These are phyloP conservation scores for Chelmon rostratus DNA, from an alignment of 2,797 vertebrate genomes.

Conservation along the genomic window DNA sequence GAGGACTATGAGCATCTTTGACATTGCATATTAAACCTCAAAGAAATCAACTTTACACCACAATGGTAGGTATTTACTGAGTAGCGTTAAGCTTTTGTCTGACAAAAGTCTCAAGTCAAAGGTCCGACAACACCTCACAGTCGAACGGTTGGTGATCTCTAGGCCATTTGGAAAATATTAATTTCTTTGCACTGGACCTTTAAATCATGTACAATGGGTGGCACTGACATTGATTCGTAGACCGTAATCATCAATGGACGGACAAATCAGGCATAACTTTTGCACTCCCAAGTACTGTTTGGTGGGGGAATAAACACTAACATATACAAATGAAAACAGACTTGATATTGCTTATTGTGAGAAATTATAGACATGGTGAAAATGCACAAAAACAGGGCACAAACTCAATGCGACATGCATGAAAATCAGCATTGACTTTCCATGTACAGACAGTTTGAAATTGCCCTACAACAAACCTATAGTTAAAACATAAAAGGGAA, in stretches of 20 bases:
- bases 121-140: background rate
- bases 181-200: slow-evolving; percentile 21
- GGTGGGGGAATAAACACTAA: background rate
- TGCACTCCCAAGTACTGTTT: slow-evolving; percentile 2
- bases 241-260: slow-evolving; percentile 16
- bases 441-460: slow-evolving; percentile 34
- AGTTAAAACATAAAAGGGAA: slow-evolving; percentile 35
- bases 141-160: background rate
- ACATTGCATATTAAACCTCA: slow-evolving; percentile 1
- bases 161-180: background rate
- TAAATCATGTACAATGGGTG: background rate
- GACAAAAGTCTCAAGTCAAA: background rate
- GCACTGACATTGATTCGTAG: background rate
- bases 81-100: background rate
- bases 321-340: slow-evolving; percentile 15
- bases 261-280: slow-evolving; percentile 28
- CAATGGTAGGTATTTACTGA: background rate
- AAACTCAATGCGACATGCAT: slow-evolving; percentile 15
- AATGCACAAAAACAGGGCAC: slow-evolving; percentile 12
- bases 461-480: slow-evolving; percentile 6
- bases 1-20: background rate
- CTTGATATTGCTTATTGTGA: background rate
- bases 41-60: background rate
- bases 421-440: slow-evolving; percentile 16
- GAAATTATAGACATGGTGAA: slow-evolving; percentile 14